Conservation (phyloP, 2,113 vertebrate genomes). For the Ailurus styani region DNA sequence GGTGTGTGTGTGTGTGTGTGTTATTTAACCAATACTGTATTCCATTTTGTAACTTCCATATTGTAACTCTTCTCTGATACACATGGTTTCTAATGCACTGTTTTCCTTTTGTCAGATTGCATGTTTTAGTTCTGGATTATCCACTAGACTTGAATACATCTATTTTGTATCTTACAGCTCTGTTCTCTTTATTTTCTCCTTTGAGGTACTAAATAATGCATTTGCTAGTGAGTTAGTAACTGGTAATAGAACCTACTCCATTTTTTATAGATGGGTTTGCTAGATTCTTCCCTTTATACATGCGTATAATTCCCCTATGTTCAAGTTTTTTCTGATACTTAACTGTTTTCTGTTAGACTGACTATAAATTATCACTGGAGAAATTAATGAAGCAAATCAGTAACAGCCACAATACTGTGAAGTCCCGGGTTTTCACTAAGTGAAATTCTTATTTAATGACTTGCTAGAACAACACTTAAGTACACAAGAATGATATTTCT, state of each 20-base stretch:
- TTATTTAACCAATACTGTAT: too few relatives aligned
- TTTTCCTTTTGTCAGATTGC: constrained; percentile 15
- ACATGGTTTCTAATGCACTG: background rate
- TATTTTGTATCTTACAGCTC: background rate
- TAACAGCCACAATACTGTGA: background rate
- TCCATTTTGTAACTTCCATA: too few relatives aligned
- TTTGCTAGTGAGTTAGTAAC: constrained; percentile 12
- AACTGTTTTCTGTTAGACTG: background rate
- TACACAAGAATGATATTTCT: constrained; percentile 16
- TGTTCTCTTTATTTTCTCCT: background rate
- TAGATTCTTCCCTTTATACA: background rate
- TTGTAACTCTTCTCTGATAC: background rate
- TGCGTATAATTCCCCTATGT: background rate
- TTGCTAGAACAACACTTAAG: background rate
- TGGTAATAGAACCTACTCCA: background rate
- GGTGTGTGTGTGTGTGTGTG: background rate
- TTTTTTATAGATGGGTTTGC: background rate
- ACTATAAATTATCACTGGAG: constrained; percentile 10
- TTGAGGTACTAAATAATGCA: background rate
- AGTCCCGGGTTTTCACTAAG: background rate
- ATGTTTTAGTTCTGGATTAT: background rate
- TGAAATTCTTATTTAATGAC: background rate
- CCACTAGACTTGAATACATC: background rate
- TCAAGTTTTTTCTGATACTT: constrained; percentile 8
- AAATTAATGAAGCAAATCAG: constrained; percentile 24